phyloP scores from a whole-genome alignment of 2,797 vertebrate genomes.

The Acanthiza pusilla region DNA sequence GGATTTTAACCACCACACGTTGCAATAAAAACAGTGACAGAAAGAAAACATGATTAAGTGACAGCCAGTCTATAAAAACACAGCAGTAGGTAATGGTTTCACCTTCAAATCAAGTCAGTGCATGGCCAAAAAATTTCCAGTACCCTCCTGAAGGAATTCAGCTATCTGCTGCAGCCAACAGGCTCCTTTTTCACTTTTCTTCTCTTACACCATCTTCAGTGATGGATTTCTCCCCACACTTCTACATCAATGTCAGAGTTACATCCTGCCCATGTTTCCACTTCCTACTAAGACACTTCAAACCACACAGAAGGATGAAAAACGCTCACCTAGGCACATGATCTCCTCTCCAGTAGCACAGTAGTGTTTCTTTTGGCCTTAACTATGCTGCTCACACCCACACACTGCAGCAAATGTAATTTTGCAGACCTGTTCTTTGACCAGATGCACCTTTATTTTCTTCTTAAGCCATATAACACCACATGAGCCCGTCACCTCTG shows the following conservation, averaged over 20 bases:
- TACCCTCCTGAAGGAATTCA: background rate
- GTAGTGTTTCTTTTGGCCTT: background rate
- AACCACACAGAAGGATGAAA: background rate
- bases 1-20: background rate
- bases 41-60: background rate
- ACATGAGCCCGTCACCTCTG: rapidly evolving
- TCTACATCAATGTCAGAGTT: background rate
- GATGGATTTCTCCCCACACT: background rate
- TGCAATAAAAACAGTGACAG: background rate
- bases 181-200: background rate
- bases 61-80: background rate
- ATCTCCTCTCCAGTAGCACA: background rate
- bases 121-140: background rate
- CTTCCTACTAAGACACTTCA: background rate
- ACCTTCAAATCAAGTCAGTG: background rate
- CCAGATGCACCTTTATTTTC: background rate
- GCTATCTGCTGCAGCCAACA: background rate
- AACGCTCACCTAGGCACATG: background rate
- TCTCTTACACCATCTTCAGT: background rate
- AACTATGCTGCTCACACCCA: background rate
- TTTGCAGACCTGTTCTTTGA: background rate
- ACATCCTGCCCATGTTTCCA: background rate
- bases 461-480: background rate
- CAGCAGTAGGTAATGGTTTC: background rate
- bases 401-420: background rate